A percentile compares a stretch with the other conserved stretches of the same genome.
These are phyloP conservation scores for Sebastes hubbsi DNA, from an alignment of 2,797 vertebrate species.

Conservation along the genomic window DNA sequence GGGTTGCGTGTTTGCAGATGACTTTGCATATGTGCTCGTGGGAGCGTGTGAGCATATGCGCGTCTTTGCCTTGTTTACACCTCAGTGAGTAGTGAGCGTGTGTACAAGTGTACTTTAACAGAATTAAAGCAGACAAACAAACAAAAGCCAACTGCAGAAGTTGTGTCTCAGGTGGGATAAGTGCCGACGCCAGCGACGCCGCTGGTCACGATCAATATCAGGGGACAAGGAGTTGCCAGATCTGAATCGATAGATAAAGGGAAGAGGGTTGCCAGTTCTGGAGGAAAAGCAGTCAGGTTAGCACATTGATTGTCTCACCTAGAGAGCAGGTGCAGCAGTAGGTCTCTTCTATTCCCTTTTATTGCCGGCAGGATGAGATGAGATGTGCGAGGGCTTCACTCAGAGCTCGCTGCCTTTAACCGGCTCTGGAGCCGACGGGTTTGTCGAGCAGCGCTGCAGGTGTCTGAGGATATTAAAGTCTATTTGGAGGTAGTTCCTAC, in stretches of 20 bases:
- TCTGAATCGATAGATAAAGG: conserved; percentile 47
- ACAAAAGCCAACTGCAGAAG: neutral
- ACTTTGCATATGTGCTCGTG: conserved; percentile 39
- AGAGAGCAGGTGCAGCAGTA: conserved; percentile 34
- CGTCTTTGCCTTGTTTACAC: conserved; percentile 2
- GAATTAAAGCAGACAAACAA: conserved; percentile 15
- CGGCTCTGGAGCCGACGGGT: neutral
- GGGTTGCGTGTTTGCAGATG: conserved; percentile 2
- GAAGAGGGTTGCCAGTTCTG: conserved; percentile 52
- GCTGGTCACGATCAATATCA: conserved; percentile 37
- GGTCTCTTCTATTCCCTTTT: conserved; percentile 8
- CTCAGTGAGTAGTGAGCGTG: neutral
- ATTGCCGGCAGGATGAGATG: conserved; percentile 4
- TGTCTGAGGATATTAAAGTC: neutral
- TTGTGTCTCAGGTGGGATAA: conserved; percentile 4
- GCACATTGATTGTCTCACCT: conserved; percentile 61
- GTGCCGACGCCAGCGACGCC: conserved; percentile 1
- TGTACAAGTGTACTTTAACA: neutral
- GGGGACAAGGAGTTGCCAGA: conserved; percentile 42
- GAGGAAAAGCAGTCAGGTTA: conserved; percentile 68
- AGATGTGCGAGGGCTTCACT: neutral
- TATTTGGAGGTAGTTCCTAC: neutral
- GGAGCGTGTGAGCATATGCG: conserved; percentile 46
- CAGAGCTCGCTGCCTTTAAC: neutral
- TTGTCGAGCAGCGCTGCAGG: neutral